Evolutionary conservation across 2,888 invertebrate genomes (phyloP).

Genomic region (Cephalotes varians): DNA sequence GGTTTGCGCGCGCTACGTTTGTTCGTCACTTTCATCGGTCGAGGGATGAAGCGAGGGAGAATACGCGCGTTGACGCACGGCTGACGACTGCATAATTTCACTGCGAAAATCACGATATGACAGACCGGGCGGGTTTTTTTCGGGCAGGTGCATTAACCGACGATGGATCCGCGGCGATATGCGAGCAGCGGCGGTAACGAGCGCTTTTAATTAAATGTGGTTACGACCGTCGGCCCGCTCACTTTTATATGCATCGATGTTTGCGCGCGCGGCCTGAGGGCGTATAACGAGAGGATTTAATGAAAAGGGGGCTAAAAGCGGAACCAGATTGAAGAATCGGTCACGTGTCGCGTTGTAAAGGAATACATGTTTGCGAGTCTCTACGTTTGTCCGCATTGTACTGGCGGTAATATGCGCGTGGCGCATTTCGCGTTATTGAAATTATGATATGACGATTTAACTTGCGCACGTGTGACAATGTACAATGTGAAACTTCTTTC

Average conservation of each 20-base stretch:
- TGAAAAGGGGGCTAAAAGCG: conserved; percentile 45
- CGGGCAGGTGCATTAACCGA: conserved; percentile 33
- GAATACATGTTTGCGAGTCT: conserved; percentile 2
- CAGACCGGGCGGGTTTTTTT: conserved; percentile 62
- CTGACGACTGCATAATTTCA: conserved; percentile 68
- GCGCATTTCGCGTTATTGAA: conserved; percentile 16
- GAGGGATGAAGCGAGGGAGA: conserved; percentile 27
- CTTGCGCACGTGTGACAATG: conserved; percentile 3
- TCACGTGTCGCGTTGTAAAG: conserved; percentile 34
- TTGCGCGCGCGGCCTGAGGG: conserved; percentile 34
- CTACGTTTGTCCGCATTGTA: not conserved
- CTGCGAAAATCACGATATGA: conserved; percentile 64
- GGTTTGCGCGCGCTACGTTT: conserved; percentile 44
- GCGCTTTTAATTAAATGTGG: conserved; percentile 69
- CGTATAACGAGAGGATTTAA: conserved; percentile 53
- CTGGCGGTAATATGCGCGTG: not conserved
- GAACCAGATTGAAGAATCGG: conserved; percentile 47
- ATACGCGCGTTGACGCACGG: conserved; percentile 64
- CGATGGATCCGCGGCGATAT: conserved; percentile 29
- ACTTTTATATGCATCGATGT: conserved; percentile 49
- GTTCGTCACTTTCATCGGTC: conserved; percentile 45
- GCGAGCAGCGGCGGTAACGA: conserved; percentile 62
- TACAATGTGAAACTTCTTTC: not conserved
- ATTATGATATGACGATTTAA: conserved; percentile 29
- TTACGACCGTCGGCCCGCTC: conserved; percentile 42